Evolutionary conservation across 1,140 invertebrate genomes (phyloP).

Genomic region (Galleria mellonella): DNA sequence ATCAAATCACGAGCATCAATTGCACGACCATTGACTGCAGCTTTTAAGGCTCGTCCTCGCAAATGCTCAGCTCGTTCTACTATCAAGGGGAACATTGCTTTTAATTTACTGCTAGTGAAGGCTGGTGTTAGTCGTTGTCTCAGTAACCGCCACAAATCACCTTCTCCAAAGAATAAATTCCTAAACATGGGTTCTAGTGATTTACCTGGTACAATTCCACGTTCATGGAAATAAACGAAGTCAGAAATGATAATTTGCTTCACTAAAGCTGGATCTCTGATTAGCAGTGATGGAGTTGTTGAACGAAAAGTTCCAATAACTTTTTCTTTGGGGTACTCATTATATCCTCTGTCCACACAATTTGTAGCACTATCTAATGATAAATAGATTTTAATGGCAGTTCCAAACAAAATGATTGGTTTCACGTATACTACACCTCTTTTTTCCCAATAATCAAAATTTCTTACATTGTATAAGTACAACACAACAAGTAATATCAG

Average conservation of each 20-base stretch:
- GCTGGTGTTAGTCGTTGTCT: conserved; percentile 39
- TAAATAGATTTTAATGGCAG: not conserved
- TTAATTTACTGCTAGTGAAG: too few species aligned
- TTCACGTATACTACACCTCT: not conserved
- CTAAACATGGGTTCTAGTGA: conserved; percentile 18
- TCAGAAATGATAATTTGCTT: conserved; percentile 70
- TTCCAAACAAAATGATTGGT: not conserved
- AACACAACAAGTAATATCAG: not conserved
- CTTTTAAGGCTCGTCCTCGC: not conserved
- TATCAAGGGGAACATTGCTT: conserved; percentile 68
- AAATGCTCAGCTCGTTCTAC: conserved; percentile 53
- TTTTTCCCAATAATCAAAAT: conserved; percentile 3
- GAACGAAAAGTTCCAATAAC: not conserved
- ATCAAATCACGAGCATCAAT: too few species aligned
- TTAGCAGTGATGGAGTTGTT: conserved; percentile 30
- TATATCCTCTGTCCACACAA: not conserved
- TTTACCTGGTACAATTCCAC: conserved; percentile 2
- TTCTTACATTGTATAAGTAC: not conserved
- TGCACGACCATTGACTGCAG: too few species aligned
- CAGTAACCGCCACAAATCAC: conserved; percentile 67
- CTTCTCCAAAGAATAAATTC: conserved; percentile 22
- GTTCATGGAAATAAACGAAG: conserved; percentile 60
- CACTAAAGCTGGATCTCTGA: conserved; percentile 72
- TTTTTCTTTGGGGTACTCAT: conserved; percentile 4
- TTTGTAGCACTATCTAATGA: not conserved